phyloP scores from a whole-genome alignment of 2,797 vertebrate species.

The Pantherophis vulpinus region DNA sequence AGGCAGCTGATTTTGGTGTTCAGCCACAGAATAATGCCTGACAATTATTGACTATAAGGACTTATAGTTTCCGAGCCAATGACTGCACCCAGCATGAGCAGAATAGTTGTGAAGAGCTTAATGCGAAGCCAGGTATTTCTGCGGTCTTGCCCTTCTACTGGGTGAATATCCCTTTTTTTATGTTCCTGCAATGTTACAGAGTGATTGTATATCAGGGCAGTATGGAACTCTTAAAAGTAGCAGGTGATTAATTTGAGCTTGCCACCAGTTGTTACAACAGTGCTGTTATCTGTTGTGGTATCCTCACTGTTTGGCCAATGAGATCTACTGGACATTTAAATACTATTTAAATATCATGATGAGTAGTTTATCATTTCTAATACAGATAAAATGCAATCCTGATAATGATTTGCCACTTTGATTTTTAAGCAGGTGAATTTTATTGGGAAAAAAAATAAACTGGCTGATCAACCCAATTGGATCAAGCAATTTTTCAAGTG shows the following conservation, averaged over 20 bases:
- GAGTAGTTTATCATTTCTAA: background rate
- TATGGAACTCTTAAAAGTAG: background rate
- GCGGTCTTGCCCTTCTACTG: background rate
- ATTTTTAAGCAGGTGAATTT: background rate
- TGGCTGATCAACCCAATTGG: background rate
- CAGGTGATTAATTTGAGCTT: background rate
- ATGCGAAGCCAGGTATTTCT: background rate
- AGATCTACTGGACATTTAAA: background rate
- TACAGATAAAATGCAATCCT: background rate
- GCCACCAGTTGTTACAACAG: background rate
- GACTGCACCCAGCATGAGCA: background rate
- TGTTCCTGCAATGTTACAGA: background rate
- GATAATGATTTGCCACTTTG: background rate
- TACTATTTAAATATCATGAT: background rate
- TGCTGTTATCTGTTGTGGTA: background rate
- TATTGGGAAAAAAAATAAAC: background rate
- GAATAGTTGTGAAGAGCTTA: background rate
- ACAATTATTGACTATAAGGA: background rate
- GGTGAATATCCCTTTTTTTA: background rate
- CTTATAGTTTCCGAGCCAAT: background rate
- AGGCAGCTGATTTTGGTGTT: slow-evolving; percentile 60
- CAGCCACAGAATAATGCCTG: background rate
- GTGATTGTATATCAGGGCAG: background rate
- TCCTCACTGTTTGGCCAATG: background rate
- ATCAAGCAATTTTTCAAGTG: background rate